phyloP scores from a whole-genome alignment of 2,113 vertebrate genomes.

The Illadopsis cleaveri region DNA sequence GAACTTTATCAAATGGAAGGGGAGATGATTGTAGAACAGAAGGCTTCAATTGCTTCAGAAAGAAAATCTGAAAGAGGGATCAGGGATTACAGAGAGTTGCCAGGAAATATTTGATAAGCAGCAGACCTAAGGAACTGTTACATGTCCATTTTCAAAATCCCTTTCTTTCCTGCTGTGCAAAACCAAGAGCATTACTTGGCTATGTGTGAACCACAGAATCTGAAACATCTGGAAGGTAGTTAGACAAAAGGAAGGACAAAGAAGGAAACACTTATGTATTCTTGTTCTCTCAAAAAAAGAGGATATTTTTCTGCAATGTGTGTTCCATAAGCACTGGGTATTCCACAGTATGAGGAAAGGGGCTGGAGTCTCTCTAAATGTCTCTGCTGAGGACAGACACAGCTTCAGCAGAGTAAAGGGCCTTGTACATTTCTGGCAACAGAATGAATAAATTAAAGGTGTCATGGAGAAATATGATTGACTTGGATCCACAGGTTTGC shows the following conservation, averaged over 20 bases:
- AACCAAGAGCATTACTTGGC: background rate
- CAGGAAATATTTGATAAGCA: constrained; percentile 55
- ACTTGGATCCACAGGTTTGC: background rate
- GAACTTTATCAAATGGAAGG: background rate
- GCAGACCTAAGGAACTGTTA: constrained; percentile 18
- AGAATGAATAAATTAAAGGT: background rate
- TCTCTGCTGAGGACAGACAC: background rate
- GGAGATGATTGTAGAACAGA: background rate
- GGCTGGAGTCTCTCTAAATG: background rate
- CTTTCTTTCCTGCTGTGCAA: constrained; percentile 21
- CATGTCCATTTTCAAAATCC: background rate
- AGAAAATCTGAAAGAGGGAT: constrained; percentile 9
- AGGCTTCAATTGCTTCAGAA: constrained; percentile 23
- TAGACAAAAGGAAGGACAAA: constrained; percentile 9
- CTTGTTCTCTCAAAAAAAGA: background rate
- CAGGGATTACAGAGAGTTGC: constrained; percentile 5
- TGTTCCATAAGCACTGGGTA: background rate
- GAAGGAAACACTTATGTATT: background rate
- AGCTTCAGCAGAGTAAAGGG: background rate
- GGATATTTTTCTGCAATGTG: background rate
- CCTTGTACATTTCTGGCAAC: background rate
- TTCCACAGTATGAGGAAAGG: background rate
- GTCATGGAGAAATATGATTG: background rate
- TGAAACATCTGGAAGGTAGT: background rate
- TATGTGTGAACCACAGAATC: constrained; percentile 15